Base-by-base conservation (phyloP, 2,113 vertebrate genomes). In the Otis tarda region DNA sequence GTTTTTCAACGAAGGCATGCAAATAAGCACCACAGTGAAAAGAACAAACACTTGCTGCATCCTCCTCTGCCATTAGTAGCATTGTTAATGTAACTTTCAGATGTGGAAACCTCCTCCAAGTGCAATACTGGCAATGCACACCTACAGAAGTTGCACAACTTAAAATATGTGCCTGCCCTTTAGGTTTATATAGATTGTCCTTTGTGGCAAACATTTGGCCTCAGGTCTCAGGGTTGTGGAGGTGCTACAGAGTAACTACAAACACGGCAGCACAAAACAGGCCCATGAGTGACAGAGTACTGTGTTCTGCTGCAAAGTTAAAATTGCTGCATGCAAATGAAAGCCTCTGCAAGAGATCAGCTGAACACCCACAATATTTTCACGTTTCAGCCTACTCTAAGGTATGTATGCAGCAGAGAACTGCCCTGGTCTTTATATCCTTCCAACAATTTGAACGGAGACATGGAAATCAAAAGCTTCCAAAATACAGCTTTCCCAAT, bases 401-500 rank as follows among this genome's bases (percentile, higher is more conserved):
- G 16, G 24, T 6, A 70, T 5, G 3, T 22, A 47, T 9, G 39
- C 24, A 74, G 22, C 5, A 43, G 2, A 89, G 35, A 76, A 55
- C 5, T 83, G 41, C 2, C n/a, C 63, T 3, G 1, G 15, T 33
- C 65, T 61, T 30, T 7, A 11, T 16, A 41, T 77, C 12, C 37
- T 59, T 49, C 33, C 63, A 60, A 65, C 9, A 74, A 83, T 61
- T 22, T 59, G 17, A 78, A 78, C 6, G 3, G 11, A 52, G n/a
- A 69, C 5, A 15, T 0, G 4, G 39, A 63, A 57, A 75, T 17
- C 2, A 1, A 69, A 90, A 76, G 10, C 15, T 83, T 59, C 25
- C 1, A 0, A 45, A 73, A 68, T 7, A 53, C 0, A 1, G 50
- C 8, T 64, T 88, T 39, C 6, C 8, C 56, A 39, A 23, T 28